Conservation (phyloP, 2,797 vertebrate species). For the Hylomyscus alleni region DNA sequence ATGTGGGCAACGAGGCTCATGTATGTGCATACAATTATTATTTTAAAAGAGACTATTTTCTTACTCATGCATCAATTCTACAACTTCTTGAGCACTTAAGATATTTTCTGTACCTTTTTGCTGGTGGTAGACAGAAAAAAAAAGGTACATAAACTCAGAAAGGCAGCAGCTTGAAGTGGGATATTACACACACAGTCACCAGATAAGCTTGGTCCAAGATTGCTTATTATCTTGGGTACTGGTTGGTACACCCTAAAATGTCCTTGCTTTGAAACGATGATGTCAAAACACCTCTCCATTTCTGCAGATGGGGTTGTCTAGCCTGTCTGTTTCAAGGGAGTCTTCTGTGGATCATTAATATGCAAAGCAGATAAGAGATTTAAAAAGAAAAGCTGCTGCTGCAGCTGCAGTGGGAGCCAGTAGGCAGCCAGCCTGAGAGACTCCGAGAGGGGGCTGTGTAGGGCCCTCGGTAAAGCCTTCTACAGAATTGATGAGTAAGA, state of each 20-base stretch:
- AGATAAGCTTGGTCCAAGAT: slow-evolving; percentile 54
- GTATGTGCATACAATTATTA: not conserved
- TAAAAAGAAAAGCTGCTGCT: not conserved
- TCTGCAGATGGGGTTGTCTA: slow-evolving; percentile 39
- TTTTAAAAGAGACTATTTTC: slow-evolving; percentile 8
- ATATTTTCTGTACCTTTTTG: slow-evolving; percentile 43
- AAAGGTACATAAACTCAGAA: slow-evolving; percentile 39
- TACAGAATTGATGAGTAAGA: slow-evolving; percentile 1
- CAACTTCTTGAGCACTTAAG: slow-evolving; percentile 32
- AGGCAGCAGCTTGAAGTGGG: slow-evolving; percentile 55
- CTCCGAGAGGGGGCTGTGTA: not conserved
- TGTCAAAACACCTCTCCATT: slow-evolving; percentile 67
- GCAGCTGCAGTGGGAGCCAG: not conserved
- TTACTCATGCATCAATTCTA: slow-evolving; percentile 26
- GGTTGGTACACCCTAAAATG: slow-evolving; percentile 30
- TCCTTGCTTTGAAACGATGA: slow-evolving; percentile 33
- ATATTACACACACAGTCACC: slow-evolving; percentile 39
- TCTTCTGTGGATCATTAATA: slow-evolving; percentile 71
- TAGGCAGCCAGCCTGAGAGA: not conserved
- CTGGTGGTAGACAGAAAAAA: slow-evolving; percentile 63
- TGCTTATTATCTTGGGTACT: slow-evolving; percentile 53
- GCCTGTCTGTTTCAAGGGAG: slow-evolving; percentile 67
- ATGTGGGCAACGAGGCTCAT: not conserved
- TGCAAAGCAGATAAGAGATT: slow-evolving; percentile 67
- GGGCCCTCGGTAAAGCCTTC: not conserved